phyloP scores from a whole-genome alignment of 1,140 invertebrate species.

The Meloidogyne chitwoodi region DNA sequence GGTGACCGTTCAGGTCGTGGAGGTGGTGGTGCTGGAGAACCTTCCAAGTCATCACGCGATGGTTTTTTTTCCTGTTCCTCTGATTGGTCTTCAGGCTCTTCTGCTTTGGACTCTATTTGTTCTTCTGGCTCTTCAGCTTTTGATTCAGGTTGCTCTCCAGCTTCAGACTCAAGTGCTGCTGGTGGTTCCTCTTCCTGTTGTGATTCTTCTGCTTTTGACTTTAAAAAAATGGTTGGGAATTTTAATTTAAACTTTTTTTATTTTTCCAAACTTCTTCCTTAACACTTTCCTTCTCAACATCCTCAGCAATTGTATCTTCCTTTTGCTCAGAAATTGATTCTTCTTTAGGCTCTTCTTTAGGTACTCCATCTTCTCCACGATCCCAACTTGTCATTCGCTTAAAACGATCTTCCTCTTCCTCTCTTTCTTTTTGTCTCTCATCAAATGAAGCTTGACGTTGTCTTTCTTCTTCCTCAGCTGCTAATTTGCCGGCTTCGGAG shows the following conservation, averaged over 20 bases:
- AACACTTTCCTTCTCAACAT: not conserved
- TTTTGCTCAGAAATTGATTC: slow-evolving; percentile 9
- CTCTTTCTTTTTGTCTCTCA: not conserved
- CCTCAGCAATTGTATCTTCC: slow-evolving; percentile 19
- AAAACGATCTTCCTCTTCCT: slow-evolving; percentile 1
- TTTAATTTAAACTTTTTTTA: not conserved
- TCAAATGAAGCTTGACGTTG: not conserved
- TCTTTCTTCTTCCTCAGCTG: not conserved
- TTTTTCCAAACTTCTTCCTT: not conserved
- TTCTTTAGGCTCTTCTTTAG: slow-evolving; percentile 3
- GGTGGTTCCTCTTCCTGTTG: slow-evolving; percentile 21
- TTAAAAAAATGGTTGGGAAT: not conserved
- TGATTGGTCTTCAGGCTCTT: slow-evolving; percentile 43
- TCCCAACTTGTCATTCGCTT: slow-evolving; percentile 22
- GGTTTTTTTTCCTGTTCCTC: slow-evolving; percentile 15
- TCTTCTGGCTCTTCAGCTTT: slow-evolving; percentile 30
- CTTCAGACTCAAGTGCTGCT: slow-evolving; percentile 22
- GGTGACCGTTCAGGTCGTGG: slow-evolving; percentile 41
- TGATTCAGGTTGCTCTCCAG: slow-evolving; percentile 22
- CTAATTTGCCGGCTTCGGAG: not conserved
- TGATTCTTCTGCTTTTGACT: slow-evolving; percentile 22
- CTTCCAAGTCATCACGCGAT: slow-evolving; percentile 14
- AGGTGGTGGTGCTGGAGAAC: slow-evolving; percentile 24
- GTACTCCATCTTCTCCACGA: slow-evolving; percentile 2
- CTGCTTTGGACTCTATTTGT: slow-evolving; percentile 16